Evolutionary conservation across 2,888 invertebrate species (phyloP), one percentile per base, ranked within the genome.

Genomic region (Xestia ashworthii): DNA sequence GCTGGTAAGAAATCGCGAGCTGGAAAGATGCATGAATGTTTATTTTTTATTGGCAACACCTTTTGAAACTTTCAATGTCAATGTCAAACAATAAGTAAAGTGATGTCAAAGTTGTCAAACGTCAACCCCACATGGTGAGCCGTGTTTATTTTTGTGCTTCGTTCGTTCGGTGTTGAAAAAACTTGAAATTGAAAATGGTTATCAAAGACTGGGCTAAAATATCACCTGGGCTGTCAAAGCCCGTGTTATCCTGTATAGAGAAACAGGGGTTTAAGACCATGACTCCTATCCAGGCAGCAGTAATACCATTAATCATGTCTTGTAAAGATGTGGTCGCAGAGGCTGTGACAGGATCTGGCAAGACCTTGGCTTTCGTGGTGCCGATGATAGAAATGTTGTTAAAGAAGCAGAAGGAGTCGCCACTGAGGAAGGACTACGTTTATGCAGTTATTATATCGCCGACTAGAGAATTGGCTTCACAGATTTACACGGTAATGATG

Each of bases 281-380:
- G 97, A 97, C 97, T 8, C 97, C 97, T 0, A 97, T 97, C 25
- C 97, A 99, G 97, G 98, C 98, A 8, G 98, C 99, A 0, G 98
- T 98, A 74, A 99, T 99, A 90, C 99, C 99, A 0, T 96, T 99
- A 74, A 97, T 99, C 72, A 93, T 99, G 73, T 97, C 98, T 14
- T 98, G 98, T 89, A 99, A 99, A 95, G 99, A 99, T 97, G 99
- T 99, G 22, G 99, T 99, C 0, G 99, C 99, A 0, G 99, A 99
- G 95, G 99, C 99, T 6, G 99, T 99, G 0, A 99, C 99, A 1
- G 99, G 99, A 6, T 99, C 99, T 84, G 99, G 99, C 0, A 99
- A 99, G 96, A 99, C 99, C 0, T 95, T 99, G 60, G 99, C 99
- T 0, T 99, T 99, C 94, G 96, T 99, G 19, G 98, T 99, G 65